phyloP scores from a whole-genome alignment of 2,888 invertebrate genomes.

The Subacronicta megacephala region DNA sequence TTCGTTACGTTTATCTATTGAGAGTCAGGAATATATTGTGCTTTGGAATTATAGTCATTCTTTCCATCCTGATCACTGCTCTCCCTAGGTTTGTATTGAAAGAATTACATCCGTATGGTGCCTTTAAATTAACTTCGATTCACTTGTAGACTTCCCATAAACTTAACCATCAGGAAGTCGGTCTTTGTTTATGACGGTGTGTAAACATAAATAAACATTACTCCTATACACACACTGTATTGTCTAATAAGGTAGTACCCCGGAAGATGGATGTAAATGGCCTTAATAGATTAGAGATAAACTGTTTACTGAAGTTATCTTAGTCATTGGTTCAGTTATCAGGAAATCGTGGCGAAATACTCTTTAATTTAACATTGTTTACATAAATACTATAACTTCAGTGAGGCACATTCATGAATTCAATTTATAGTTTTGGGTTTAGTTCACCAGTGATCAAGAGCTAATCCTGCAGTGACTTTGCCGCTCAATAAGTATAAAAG shows the following conservation, averaged over 20 bases:
- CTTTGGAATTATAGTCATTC: slow-evolving; percentile 40
- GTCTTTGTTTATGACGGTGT: slow-evolving; percentile 33
- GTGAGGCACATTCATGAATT: no score
- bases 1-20: slow-evolving; percentile 76
- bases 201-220: slow-evolving; percentile 31
- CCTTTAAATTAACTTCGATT: slow-evolving; percentile 5
- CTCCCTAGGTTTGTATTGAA: slow-evolving; percentile 2
- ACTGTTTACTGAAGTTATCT: neutral
- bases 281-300: slow-evolving; percentile 7
- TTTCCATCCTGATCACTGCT: slow-evolving; percentile 27
- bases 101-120: slow-evolving; percentile 9
- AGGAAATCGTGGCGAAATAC: no score
- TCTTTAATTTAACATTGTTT: no score
- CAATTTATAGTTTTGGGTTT: no score
- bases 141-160: slow-evolving; percentile 12
- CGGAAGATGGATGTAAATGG: neutral
- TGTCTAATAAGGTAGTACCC: slow-evolving; percentile 13
- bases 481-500: no score
- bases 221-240: slow-evolving; percentile 29
- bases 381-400: no score
- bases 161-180: slow-evolving; percentile 32
- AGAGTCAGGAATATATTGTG: slow-evolving; percentile 44
- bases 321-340: no score
- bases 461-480: no score
- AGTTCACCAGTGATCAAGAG: no score